Conservation (phyloP, 2,797 vertebrate genomes). For the Discoglossus pictus region DNA sequence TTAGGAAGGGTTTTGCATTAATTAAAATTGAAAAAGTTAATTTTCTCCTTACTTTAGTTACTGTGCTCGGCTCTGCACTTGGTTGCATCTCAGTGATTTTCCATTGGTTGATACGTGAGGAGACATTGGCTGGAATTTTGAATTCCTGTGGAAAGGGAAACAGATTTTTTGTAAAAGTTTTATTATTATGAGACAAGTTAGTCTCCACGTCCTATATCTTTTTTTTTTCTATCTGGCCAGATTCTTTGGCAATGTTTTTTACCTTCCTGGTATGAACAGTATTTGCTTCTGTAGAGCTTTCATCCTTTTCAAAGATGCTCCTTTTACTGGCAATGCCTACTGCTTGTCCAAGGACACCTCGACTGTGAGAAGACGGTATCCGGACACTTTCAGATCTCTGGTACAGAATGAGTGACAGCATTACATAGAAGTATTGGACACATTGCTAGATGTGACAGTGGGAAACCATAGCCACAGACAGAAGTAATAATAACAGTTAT, state of each 20-base stretch:
- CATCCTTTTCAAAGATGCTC: constrained; percentile 85
- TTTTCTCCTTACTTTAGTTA: constrained; percentile 63
- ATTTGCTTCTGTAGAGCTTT: constrained; percentile 47
- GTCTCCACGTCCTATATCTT: no score
- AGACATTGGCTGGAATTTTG: constrained; percentile 69
- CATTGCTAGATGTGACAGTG: neutral
- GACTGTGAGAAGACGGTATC: constrained; percentile 66
- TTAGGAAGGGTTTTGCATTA: no score
- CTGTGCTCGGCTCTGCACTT: constrained; percentile 59
- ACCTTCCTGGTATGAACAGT: constrained; percentile 68
- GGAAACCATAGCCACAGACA: no score
- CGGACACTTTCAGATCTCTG: constrained; percentile 78
- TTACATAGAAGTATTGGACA: fast-evolving
- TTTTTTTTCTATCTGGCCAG: no score
- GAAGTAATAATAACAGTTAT: no score
- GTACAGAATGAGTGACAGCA: neutral
- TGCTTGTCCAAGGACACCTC: constrained; percentile 68
- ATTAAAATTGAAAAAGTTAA: no score
- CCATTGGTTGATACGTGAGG: constrained; percentile 83
- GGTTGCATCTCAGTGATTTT: constrained; percentile 71
- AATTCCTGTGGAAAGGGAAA: neutral
- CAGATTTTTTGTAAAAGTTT: no score
- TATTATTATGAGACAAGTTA: no score
- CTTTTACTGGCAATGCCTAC: constrained; percentile 88
- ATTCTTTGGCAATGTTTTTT: no score